Percentiles rank a stretch among this genome's conserved stretches.
phyloP scores from a whole-genome alignment of 2,888 invertebrate genomes.

The Exephanes ischioxanthus region DNA sequence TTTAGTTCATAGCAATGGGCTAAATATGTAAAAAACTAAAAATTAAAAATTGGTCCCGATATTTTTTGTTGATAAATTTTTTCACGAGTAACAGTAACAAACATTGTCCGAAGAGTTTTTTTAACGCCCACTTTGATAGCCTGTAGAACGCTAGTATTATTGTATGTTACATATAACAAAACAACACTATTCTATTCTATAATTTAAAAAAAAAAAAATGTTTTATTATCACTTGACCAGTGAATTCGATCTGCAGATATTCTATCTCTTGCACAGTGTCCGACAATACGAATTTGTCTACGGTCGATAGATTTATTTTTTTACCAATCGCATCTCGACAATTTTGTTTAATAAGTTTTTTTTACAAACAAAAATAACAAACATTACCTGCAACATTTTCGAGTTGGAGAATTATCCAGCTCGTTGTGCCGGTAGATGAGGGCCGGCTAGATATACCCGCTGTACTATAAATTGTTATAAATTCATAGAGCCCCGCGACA shows the following conservation, averaged over 20 bases:
- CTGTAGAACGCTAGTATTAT: too few relatives aligned
- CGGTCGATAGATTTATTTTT: neutral
- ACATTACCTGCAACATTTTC: neutral
- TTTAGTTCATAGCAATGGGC: too few relatives aligned
- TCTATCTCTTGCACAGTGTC: too few relatives aligned
- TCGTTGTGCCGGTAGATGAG: constrained; percentile 1
- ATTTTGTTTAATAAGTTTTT: neutral
- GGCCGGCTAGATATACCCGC: neutral
- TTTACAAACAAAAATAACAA: neutral
- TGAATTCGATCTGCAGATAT: too few relatives aligned
- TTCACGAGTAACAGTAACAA: too few relatives aligned
- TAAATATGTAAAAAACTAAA: neutral
- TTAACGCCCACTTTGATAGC: too few relatives aligned
- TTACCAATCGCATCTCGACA: neutral
- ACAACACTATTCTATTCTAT: too few relatives aligned
- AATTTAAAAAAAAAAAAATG: too few relatives aligned
- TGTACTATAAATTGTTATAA: constrained; percentile 70
- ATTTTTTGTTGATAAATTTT: neutral
- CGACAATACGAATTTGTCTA: too few relatives aligned
- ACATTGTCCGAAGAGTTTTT: too few relatives aligned
- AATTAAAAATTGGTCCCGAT: neutral
- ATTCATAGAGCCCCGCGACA: constrained; percentile 69
- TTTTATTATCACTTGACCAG: too few relatives aligned
- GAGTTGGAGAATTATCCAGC: constrained; percentile 1
- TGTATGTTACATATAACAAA: too few relatives aligned